A percentile compares a stretch with the other conserved stretches of the same genome.
Conservation (phyloP, 2,797 vertebrate species). For the Antrozous pallidus region DNA sequence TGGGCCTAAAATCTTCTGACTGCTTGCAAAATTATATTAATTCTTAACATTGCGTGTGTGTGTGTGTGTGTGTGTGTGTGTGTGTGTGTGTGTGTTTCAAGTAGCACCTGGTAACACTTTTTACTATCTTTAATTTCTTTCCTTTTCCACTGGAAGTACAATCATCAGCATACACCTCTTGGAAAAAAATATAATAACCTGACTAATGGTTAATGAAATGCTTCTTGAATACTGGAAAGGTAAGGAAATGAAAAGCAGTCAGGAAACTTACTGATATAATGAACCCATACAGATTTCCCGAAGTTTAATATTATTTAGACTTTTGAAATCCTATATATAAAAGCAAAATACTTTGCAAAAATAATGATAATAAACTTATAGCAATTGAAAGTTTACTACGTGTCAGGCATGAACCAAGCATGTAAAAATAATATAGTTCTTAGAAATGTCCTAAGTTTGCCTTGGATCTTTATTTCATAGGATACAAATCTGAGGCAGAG, state of each 20-base stretch:
- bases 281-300: background rate
- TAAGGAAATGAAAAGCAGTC: background rate
- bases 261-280: background rate
- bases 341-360: background rate
- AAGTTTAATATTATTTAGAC: background rate
- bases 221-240: background rate
- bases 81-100: background rate
- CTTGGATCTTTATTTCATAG: background rate
- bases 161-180: background rate
- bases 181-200: slow-evolving; percentile 21
- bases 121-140: slow-evolving; percentile 12
- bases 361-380: background rate
- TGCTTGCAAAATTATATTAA: slow-evolving; percentile 15
- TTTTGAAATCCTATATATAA: background rate
- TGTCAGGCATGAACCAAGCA: background rate
- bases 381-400: background rate
- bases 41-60: background rate
- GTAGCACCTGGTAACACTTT: background rate
- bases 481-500: background rate
- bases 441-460: background rate
- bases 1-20: background rate
- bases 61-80: no score
- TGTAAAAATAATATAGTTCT: background rate
- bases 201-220: slow-evolving; percentile 31
- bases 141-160: slow-evolving; percentile 13